Evolutionary conservation across 2,888 invertebrate species (phyloP), one percentile per base, ranked within the genome.

Genomic region (Acleris cristana): DNA sequence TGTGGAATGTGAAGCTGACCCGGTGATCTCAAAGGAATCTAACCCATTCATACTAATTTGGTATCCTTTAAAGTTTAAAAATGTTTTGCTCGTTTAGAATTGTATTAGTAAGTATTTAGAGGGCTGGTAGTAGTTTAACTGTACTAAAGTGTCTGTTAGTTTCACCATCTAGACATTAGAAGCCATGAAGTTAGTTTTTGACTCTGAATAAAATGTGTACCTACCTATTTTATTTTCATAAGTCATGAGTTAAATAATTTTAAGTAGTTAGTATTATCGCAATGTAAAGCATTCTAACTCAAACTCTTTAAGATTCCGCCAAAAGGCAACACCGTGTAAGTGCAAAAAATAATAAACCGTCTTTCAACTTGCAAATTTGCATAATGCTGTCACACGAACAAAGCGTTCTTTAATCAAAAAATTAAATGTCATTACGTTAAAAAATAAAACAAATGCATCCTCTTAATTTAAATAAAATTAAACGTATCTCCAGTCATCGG

Each of bases 401-500:
- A 55, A 65, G 49, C 44, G 55, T 18, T 60, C 53, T 51, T 52
- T 53, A 52, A 61, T 53, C 34, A 23, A 54, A 34, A 23, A 55
- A 34, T 58, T 26, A 26, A 65, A 45, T 26, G 18, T 58, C 23
- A n/a, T 49, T 40, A 34, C 54, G n/a, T 14, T 52, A 26, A 45
- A 61, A 52, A 45, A 19, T 21, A 49, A 60, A 60, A 61, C 49
- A 18, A 59, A 65, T 16, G 26, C 23, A 65, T 45, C 60, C 45
- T 19, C 19, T 55, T 52, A 66, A 66, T 66, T 53, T 19, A 63
- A 63, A 58, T 49, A 58, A 63, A 63, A 63, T 67, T 67, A 63
- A 58, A 58, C 49, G 48, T 73, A 75, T 76, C 73, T 73, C 67
- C 76, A 80, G 77, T 76, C 77, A 74, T 75, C 71, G 74, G 71